A percentile compares a stretch with the other conserved stretches of the same genome.
phyloP scores from a whole-genome alignment of 1,140 invertebrate species.

The Hylyphantes graminicola region DNA sequence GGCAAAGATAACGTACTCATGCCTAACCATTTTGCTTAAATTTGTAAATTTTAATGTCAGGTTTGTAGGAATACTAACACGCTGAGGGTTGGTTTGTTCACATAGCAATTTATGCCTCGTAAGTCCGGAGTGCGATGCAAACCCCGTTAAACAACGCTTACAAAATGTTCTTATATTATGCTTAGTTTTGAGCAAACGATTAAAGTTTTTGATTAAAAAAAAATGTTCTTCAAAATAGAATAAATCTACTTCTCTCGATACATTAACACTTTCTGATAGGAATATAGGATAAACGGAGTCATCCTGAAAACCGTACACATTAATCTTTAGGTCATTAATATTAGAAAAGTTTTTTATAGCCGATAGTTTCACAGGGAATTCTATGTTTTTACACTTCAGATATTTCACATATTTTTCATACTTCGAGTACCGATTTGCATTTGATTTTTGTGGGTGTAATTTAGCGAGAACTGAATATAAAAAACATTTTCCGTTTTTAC shows the following conservation, averaged over 20 bases:
- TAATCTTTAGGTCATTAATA: not conserved
- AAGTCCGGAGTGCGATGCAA: not conserved
- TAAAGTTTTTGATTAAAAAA: not conserved
- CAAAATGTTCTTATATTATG: not conserved
- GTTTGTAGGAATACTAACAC: not conserved
- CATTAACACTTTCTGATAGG: not conserved
- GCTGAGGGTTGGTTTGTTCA: not conserved
- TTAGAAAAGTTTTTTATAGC: not conserved
- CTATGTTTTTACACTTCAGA: not conserved
- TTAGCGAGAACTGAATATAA: not conserved
- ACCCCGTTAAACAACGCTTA: not conserved
- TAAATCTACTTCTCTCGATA: not conserved
- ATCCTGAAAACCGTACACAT: not conserved
- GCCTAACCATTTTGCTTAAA: too few relatives aligned
- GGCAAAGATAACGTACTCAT: not conserved
- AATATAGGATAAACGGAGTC: not conserved
- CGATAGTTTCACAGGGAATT: not conserved
- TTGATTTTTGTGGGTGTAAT: not conserved
- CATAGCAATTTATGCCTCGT: not conserved
- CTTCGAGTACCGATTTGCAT: not conserved
- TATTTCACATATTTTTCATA: not conserved
- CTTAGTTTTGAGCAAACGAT: not conserved
- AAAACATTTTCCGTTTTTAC: too few relatives aligned
- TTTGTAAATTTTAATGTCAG: not conserved
- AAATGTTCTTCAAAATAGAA: not conserved